Evolutionary conservation across 2,888 invertebrate species (phyloP).

Genomic region (Sarcophaga variegata): DNA sequence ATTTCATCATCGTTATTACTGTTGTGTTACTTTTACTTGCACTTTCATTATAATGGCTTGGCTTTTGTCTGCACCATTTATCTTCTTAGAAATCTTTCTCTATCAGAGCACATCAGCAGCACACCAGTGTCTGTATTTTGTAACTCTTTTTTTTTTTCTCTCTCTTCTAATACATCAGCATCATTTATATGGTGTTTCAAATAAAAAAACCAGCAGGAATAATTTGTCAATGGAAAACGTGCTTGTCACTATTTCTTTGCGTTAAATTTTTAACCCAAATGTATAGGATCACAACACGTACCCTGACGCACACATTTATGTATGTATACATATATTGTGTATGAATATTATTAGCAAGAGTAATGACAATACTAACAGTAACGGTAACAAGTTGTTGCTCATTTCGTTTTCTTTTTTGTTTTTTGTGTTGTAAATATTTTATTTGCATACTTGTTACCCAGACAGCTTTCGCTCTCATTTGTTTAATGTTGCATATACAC

Average conservation of each 20-base stretch:
- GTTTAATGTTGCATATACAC: constrained; percentile 58
- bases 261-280: constrained; percentile 40
- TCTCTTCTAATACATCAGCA: constrained; percentile 5
- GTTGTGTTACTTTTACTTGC: constrained; percentile 63
- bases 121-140: constrained; percentile 43
- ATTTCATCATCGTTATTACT: constrained; percentile 61
- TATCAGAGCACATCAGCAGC: constrained; percentile 3
- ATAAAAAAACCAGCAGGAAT: constrained; percentile 55
- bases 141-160: constrained; percentile 27
- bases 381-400: constrained; percentile 45
- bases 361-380: constrained; percentile 22
- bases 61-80: constrained; percentile 25
- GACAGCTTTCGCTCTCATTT: constrained; percentile 70
- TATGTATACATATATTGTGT: not conserved
- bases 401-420: not conserved
- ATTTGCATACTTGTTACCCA: constrained; percentile 68
- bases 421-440: constrained; percentile 20
- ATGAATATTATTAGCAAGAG: not conserved
- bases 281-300: constrained; percentile 55
- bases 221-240: constrained; percentile 68
- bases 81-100: constrained; percentile 46
- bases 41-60: constrained; percentile 62
- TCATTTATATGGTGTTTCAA: constrained; percentile 51
- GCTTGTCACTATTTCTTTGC: constrained; percentile 22
- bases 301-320: not conserved